Percentiles rank a stretch among this genome's conserved stretches.
Evolutionary conservation across 2,888 invertebrate species (phyloP).

Genomic region (Ecdyonurus torrentis): DNA sequence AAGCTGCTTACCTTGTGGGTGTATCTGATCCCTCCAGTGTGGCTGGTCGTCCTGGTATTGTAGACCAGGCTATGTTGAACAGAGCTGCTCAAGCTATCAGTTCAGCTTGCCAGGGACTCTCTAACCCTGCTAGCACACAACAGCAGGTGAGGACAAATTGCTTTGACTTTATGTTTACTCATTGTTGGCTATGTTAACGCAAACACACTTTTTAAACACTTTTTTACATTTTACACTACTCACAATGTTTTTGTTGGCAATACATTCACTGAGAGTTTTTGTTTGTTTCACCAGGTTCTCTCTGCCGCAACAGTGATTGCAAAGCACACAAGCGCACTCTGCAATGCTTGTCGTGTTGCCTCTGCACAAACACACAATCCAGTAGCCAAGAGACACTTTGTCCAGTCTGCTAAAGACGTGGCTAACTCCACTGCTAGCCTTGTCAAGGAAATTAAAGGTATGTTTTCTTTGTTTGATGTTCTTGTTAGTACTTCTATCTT

Average conservation of each 20-base stretch:
- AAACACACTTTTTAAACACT: no score
- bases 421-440: slow-evolving; percentile 89
- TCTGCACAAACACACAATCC: slow-evolving; percentile 81
- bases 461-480: background rate
- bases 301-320: slow-evolving; percentile 88
- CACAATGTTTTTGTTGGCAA: background rate
- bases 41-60: slow-evolving; percentile 73
- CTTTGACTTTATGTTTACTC: no score
- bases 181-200: no score
- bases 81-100: slow-evolving; percentile 83
- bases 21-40: slow-evolving; percentile 81
- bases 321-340: slow-evolving; percentile 87
- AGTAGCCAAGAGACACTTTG: slow-evolving; percentile 88
- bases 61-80: slow-evolving; percentile 75
- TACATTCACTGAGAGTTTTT: no score
- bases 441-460: slow-evolving; percentile 82
- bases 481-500: background rate
- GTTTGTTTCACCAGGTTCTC: slow-evolving; percentile 61
- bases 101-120: slow-evolving; percentile 65
- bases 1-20: slow-evolving; percentile 88
- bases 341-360: slow-evolving; percentile 87
- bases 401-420: slow-evolving; percentile 93
- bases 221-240: slow-evolving; percentile 18
- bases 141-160: slow-evolving; percentile 47
- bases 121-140: slow-evolving; percentile 52